Percentiles rank a stretch among this genome's conserved stretches.
Conservation (phyloP, 2,888 invertebrate species). For the Temnothorax rugatulus region DNA sequence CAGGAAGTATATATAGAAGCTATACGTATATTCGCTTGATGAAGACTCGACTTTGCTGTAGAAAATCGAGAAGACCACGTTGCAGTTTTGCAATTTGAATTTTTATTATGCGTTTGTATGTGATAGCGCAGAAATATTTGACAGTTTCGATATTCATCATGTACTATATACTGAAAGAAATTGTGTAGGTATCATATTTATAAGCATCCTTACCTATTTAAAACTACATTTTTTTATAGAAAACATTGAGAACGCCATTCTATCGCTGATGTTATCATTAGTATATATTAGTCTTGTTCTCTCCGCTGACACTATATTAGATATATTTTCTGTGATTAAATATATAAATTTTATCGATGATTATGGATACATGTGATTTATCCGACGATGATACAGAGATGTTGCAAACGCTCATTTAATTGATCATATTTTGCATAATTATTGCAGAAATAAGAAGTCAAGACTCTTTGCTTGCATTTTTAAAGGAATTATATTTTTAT, state of each 20-base stretch:
- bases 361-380: neutral
- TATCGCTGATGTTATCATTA: neutral
- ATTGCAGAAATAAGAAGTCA: neutral
- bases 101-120: neutral
- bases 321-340: neutral
- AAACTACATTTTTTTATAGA: neutral
- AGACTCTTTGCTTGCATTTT: neutral
- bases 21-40: slow-evolving; percentile 25
- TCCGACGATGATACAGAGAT: neutral
- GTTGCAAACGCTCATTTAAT: neutral
- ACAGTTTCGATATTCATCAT: neutral
- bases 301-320: neutral
- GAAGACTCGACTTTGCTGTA: slow-evolving; percentile 5
- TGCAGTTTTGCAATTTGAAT: neutral
- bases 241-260: neutral
- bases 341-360: neutral
- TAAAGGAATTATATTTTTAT: neutral
- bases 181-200: neutral
- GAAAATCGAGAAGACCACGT: neutral
- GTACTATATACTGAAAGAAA: neutral
- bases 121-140: neutral
- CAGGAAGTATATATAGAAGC: slow-evolving; percentile 35
- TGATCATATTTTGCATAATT: neutral
- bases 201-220: neutral
- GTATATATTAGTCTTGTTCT: neutral